phyloP scores from a whole-genome alignment of 2,113 vertebrate genomes.

The Rana temporaria region DNA sequence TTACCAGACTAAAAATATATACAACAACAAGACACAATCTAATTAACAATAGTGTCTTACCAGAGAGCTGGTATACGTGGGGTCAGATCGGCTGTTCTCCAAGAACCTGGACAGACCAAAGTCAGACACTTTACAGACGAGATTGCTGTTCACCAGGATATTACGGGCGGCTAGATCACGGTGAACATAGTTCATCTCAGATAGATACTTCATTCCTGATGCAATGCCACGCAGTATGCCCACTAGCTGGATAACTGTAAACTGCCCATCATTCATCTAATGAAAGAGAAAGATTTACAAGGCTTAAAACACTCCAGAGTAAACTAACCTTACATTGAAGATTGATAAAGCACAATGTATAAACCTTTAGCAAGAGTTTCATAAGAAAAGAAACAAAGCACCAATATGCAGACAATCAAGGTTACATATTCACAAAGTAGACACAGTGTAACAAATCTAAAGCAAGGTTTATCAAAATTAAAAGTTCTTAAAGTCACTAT shows the following conservation, averaged over 20 bases:
- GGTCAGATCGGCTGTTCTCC: constrained; percentile 89
- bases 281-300: not conserved
- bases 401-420: no score
- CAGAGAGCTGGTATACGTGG: constrained; percentile 91
- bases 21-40: no score
- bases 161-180: constrained; percentile 90
- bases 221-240: constrained; percentile 90
- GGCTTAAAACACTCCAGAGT: not conserved
- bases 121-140: constrained; percentile 92
- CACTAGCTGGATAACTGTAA: constrained; percentile 89
- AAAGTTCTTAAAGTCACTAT: no score
- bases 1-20: no score
- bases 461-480: no score
- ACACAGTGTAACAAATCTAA: no score
- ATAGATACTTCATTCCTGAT: constrained; percentile 89
- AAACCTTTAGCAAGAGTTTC: no score
- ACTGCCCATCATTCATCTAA: constrained; percentile 89
- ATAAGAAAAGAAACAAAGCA: no score
- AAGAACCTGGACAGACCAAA: constrained; percentile 89
- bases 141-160: constrained; percentile 91
- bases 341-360: no score
- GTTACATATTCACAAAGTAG: no score
- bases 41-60: constrained; percentile 66
- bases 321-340: not conserved
- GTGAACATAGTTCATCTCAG: constrained; percentile 92